Evolutionary conservation across 2,888 invertebrate species (phyloP).

Genomic region (Cheiracanthium punctorium): DNA sequence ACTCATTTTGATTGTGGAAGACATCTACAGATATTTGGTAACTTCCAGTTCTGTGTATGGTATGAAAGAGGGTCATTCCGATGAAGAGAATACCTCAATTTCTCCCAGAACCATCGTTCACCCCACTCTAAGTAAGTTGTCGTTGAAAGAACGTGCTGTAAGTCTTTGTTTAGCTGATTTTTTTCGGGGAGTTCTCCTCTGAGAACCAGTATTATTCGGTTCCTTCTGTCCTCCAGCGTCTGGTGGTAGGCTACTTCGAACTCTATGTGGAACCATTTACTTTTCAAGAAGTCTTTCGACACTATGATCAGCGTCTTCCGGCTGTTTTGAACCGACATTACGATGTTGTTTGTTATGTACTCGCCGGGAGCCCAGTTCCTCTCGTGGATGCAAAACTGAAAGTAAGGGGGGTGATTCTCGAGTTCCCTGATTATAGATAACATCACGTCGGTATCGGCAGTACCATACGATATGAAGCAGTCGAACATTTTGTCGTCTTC

Average conservation of each 20-base stretch:
- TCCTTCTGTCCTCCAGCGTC: constrained; percentile 71
- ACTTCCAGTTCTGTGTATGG: too few relatives aligned
- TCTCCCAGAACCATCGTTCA: constrained; percentile 73
- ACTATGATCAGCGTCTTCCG: constrained; percentile 83
- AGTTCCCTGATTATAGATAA: too few relatives aligned
- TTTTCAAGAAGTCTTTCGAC: constrained; percentile 77
- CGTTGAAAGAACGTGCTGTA: constrained; percentile 72
- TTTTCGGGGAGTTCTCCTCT: constrained; percentile 70
- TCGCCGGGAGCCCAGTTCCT: constrained; percentile 86
- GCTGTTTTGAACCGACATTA: constrained; percentile 83
- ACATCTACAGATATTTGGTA: too few relatives aligned
- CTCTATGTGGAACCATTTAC: constrained; percentile 72
- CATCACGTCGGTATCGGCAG: too few relatives aligned
- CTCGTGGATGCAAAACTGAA: constrained; percentile 84
- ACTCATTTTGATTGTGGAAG: too few relatives aligned
- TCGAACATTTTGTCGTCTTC: too few relatives aligned
- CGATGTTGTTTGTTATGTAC: constrained; percentile 83
- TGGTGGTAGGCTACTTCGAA: constrained; percentile 72
- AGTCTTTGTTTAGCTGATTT: constrained; percentile 70
- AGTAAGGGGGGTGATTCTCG: too few relatives aligned
- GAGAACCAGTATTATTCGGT: constrained; percentile 71
- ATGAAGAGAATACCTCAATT: constrained; percentile 73
- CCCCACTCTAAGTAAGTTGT: constrained; percentile 73
- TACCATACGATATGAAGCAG: too few relatives aligned
- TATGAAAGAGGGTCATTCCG: too few relatives aligned